A percentile compares a stretch with the other conserved stretches of the same genome.
Evolutionary conservation across 2,797 vertebrate species (phyloP).

Genomic region (Typhlichthys eigenmanni): DNA sequence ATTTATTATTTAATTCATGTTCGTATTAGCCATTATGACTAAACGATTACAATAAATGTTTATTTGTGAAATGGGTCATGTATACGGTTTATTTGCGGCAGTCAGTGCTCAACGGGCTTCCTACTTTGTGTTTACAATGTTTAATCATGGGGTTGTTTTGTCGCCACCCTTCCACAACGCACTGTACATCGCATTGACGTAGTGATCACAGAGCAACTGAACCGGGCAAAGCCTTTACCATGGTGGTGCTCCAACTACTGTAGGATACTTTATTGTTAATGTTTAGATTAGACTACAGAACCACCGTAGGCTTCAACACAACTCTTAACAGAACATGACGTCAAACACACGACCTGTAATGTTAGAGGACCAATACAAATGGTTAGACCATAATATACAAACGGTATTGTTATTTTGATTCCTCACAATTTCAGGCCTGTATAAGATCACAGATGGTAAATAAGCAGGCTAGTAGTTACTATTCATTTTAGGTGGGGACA

Average conservation of each 20-base stretch:
- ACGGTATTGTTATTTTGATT: conserved; percentile 20
- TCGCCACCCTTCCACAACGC: too few species aligned
- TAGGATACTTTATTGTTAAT: background rate
- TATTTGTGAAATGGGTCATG: background rate
- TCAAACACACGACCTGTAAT: conserved; percentile 8
- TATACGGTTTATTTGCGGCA: background rate
- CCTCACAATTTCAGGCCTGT: background rate
- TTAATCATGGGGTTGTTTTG: too few species aligned
- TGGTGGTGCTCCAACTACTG: conserved; percentile 50
- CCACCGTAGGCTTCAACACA: conserved; percentile 21
- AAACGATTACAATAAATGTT: too few species aligned
- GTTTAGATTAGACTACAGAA: conserved; percentile 20
- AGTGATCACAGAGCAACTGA: background rate
- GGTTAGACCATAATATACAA: background rate
- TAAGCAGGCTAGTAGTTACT: background rate
- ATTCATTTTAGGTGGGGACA: background rate
- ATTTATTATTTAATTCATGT: too few species aligned
- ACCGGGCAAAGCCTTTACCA: conserved; percentile 28
- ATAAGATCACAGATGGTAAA: conserved; percentile 11
- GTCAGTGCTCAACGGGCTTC: background rate
- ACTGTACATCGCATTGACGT: background rate
- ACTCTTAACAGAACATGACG: conserved; percentile 3
- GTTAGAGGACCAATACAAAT: background rate
- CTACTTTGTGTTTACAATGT: background rate
- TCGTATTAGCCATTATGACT: too few species aligned